A percentile compares a stretch with the other conserved stretches of the same genome.
Conservation (phyloP, 2,113 vertebrate species). For the Vanacampus margaritifer region DNA sequence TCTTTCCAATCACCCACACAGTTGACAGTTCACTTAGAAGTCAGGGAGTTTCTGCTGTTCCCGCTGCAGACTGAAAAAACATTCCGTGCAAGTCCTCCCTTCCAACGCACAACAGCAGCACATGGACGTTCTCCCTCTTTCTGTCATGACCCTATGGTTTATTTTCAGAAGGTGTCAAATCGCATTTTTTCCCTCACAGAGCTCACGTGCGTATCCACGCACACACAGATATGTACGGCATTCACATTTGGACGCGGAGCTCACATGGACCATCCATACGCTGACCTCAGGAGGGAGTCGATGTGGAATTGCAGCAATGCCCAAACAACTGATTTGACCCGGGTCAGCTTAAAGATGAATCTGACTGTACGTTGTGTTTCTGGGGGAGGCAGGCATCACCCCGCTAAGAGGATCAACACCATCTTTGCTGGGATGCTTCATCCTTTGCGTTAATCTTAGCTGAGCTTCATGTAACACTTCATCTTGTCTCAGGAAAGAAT, state of each 20-base stretch:
- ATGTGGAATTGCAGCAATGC: constrained; percentile 52
- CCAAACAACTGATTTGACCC: constrained; percentile 48
- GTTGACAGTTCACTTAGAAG: constrained; percentile 51
- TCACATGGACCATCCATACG: constrained; percentile 7
- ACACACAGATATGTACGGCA: constrained; percentile 24
- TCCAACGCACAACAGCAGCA: constrained; percentile 27
- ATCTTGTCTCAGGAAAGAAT: not conserved
- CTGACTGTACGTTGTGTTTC: constrained; percentile 44
- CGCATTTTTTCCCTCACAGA: constrained; percentile 26
- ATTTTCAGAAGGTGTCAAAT: constrained; percentile 51
- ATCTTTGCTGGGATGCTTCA: constrained; percentile 12
- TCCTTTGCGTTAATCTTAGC: not conserved
- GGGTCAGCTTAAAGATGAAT: constrained; percentile 38
- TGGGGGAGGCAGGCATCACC: not conserved
- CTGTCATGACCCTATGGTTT: constrained; percentile 38
- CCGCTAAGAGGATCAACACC: constrained; percentile 20
- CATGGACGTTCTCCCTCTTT: constrained; percentile 23
- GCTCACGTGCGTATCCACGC: constrained; percentile 8
- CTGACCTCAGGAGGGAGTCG: constrained; percentile 27
- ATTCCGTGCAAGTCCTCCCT: constrained; percentile 15
- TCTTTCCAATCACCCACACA: constrained; percentile 13
- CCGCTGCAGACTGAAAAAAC: constrained; percentile 50
- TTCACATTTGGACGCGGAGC: constrained; percentile 18
- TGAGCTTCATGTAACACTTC: not conserved
- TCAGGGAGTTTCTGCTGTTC: constrained; percentile 58